Percentiles rank a stretch among this genome's conserved stretches.
phyloP scores from a whole-genome alignment of 2,888 invertebrate species.

The Chrysotoxum bicinctum region DNA sequence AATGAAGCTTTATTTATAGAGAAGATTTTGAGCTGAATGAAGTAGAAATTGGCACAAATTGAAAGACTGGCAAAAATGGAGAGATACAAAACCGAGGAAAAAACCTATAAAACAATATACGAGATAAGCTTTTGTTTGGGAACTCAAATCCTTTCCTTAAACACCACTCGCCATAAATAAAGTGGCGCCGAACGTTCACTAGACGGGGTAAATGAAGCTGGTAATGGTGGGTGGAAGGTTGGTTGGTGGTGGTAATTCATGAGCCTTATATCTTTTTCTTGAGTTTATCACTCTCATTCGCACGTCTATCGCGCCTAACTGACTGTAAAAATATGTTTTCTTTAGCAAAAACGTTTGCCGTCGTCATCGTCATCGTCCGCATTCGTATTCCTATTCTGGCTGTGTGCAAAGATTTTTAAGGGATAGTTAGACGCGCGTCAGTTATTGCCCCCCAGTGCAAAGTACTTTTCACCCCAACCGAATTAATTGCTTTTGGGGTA shows the following conservation, averaged over 20 bases:
- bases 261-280: slow-evolving; percentile 44
- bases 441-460: slow-evolving; percentile 21
- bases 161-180: slow-evolving; percentile 65
- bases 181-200: slow-evolving; percentile 60
- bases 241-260: slow-evolving; percentile 42
- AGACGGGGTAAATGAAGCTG: background rate
- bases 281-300: slow-evolving; percentile 68
- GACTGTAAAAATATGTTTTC: slow-evolving; percentile 61
- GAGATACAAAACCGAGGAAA: slow-evolving; percentile 25
- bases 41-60: slow-evolving; percentile 48
- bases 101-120: slow-evolving; percentile 53
- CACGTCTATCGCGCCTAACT: slow-evolving; percentile 67
- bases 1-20: slow-evolving; percentile 16
- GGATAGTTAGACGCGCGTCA: slow-evolving; percentile 34
- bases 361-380: background rate
- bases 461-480: slow-evolving; percentile 42
- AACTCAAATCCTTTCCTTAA: slow-evolving; percentile 61
- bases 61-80: slow-evolving; percentile 51
- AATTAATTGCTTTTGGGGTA: slow-evolving; percentile 65
- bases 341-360: slow-evolving; percentile 37
- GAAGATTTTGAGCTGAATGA: slow-evolving; percentile 9
- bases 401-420: background rate
- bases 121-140: slow-evolving; percentile 58
- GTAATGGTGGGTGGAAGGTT: background rate
- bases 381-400: background rate